Conservation (phyloP, 2,113 vertebrate species). For the Poeciliopsis turrubarensis region DNA sequence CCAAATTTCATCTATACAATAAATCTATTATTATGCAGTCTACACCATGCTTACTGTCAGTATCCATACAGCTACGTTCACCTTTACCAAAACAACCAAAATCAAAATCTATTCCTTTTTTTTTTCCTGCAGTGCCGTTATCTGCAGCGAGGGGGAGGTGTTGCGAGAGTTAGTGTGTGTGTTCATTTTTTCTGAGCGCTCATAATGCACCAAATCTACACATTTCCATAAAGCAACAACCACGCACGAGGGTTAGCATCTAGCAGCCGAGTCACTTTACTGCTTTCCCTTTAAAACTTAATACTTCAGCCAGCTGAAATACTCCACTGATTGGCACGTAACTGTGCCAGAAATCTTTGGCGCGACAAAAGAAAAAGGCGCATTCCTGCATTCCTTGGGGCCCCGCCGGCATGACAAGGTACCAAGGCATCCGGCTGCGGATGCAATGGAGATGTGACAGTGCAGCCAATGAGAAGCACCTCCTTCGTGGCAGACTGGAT, state of each 20-base stretch:
- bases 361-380: not conserved
- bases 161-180: not conserved
- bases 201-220: not conserved
- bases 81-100: no score
- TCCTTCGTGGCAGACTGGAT: constrained; percentile 39
- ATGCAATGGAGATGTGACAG: constrained; percentile 2
- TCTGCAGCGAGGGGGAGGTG: constrained; percentile 6
- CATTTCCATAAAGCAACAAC: not conserved
- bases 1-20: no score
- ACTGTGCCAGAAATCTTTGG: no score
- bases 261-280: not conserved
- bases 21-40: no score
- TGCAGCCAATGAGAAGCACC: constrained; percentile 33
- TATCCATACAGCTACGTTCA: no score
- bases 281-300: not conserved
- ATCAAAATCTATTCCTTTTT: no score
- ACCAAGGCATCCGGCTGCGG: not conserved
- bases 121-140: constrained; percentile 8
- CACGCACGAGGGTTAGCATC: not conserved
- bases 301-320: not conserved
- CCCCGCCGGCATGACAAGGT: not conserved
- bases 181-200: not conserved
- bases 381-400: constrained; percentile 21
- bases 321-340: not conserved
- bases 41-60: no score